A percentile compares a stretch with the other conserved stretches of the same genome.
phyloP scores from a whole-genome alignment of 2,113 vertebrate genomes.

The Podarcis cretensis region DNA sequence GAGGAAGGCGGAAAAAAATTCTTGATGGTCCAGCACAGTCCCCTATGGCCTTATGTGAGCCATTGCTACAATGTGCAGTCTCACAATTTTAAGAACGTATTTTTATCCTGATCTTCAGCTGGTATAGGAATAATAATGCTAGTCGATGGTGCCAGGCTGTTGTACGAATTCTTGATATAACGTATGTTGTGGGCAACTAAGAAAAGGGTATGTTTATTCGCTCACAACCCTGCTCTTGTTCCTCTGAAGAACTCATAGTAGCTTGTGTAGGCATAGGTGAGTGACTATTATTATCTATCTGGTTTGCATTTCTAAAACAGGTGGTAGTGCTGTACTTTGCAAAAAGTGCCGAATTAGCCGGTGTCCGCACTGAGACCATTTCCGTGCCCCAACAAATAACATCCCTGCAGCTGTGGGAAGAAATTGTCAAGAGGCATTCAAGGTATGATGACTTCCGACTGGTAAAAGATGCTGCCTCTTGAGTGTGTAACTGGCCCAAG shows the following conservation, averaged over 20 bases:
- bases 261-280: neutral
- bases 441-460: constrained; percentile 74
- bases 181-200: neutral
- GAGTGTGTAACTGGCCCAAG: too few species aligned
- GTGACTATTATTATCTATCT: neutral
- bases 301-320: constrained; percentile 47
- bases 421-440: constrained; percentile 84
- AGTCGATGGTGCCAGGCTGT: neutral
- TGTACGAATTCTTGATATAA: neutral
- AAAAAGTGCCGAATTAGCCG: constrained; percentile 88
- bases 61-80: too few species aligned
- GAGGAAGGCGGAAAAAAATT: neutral
- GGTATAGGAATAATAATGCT: neutral
- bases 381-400: constrained; percentile 80
- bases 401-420: constrained; percentile 85
- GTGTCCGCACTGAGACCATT: constrained; percentile 81
- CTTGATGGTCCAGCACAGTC: too few species aligned
- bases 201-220: neutral
- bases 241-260: neutral
- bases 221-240: neutral
- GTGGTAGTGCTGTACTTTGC: constrained; percentile 91
- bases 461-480: neutral
- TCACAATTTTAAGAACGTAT: too few species aligned
- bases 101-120: too few species aligned
- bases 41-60: too few species aligned